A percentile compares a stretch with the other conserved stretches of the same genome.
phyloP scores from a whole-genome alignment of 2,113 vertebrate genomes.

The Proteles cristata region DNA sequence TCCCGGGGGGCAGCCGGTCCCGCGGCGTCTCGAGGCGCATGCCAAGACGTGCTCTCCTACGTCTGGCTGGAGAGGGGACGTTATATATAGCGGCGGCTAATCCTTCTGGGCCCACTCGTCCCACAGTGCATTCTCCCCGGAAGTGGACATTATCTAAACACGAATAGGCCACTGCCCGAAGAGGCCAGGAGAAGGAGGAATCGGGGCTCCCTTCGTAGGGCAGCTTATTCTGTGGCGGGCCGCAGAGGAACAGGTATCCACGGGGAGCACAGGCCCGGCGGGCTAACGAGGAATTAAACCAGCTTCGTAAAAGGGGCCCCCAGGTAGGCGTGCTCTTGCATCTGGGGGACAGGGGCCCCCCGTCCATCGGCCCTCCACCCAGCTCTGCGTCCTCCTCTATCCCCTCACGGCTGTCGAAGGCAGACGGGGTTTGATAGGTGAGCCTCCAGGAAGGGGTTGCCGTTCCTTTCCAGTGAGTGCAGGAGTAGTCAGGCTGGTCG shows the following conservation, averaged over 20 bases:
- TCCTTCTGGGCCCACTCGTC: background rate
- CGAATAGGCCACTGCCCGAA: background rate
- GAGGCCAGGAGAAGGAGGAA: slow-evolving; percentile 8
- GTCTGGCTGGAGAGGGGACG: background rate
- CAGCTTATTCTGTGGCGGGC: background rate
- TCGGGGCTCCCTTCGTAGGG: background rate
- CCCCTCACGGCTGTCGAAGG: background rate
- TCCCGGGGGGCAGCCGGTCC: background rate
- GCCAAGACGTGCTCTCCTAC: background rate
- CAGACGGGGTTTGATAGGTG: background rate
- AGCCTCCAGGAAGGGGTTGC: background rate
- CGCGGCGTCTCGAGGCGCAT: background rate
- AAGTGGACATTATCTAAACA: background rate
- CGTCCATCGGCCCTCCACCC: background rate
- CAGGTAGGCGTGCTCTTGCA: background rate
- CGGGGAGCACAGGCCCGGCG: background rate
- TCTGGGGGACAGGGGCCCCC: background rate
- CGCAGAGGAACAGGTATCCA: background rate
- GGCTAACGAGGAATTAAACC: background rate
- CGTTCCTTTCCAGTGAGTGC: background rate
- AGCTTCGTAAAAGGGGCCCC: background rate
- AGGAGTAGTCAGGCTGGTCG: background rate
- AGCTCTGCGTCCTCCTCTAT: background rate
- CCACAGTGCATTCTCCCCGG: slow-evolving; percentile 5
- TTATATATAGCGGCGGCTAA: background rate